A percentile compares a stretch with the other conserved stretches of the same genome.
phyloP scores from a whole-genome alignment of 2,113 vertebrate genomes.

The Ophthalmolycus amberensis region DNA sequence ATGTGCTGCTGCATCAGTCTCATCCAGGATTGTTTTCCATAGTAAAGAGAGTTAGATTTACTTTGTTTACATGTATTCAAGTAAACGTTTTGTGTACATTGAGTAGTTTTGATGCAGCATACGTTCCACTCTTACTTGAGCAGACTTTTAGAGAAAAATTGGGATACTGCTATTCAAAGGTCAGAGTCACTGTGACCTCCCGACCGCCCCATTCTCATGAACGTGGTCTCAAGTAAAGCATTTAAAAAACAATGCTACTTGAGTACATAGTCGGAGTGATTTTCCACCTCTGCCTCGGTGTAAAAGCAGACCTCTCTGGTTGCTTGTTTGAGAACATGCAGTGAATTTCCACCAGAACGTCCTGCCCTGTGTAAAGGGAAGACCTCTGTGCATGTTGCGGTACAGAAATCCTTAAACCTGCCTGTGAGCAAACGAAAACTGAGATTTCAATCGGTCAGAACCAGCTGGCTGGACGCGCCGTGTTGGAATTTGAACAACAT shows the following conservation, averaged over 20 bases:
- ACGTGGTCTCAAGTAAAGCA: background rate
- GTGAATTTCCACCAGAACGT: constrained; percentile 8
- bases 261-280: background rate
- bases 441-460: constrained; percentile 48
- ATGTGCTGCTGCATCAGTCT: background rate
- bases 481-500: constrained; percentile 58
- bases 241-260: background rate
- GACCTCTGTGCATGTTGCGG: constrained; percentile 20
- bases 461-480: constrained; percentile 15
- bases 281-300: background rate
- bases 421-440: constrained; percentile 40
- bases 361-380: constrained; percentile 11
- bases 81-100: background rate
- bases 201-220: background rate
- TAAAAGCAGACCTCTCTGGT: constrained; percentile 11
- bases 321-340: constrained; percentile 12
- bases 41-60: no score
- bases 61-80: no score
- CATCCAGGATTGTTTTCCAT: background rate
- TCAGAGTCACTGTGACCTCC: background rate
- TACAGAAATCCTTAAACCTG: constrained; percentile 38
- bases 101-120: background rate
- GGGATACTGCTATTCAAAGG: background rate
- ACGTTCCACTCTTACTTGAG: background rate
- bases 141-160: background rate